These are phyloP conservation scores for Cantharis nigra DNA, from an alignment of 2,888 invertebrate genomes.

Conservation along the genomic window DNA sequence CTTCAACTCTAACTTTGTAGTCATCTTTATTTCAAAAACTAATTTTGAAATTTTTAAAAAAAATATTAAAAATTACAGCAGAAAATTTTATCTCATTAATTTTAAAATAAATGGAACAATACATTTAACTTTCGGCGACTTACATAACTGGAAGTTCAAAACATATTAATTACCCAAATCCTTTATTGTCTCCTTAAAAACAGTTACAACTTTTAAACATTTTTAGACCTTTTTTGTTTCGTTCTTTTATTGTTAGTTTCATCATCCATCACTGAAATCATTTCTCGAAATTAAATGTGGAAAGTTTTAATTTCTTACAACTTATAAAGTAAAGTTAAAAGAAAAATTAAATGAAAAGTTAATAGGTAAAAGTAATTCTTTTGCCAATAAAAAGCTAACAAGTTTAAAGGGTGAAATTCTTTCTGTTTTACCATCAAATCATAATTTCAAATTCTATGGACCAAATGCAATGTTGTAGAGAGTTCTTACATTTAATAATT, in stretches of 20 bases:
- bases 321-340: neutral
- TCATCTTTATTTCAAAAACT: too few relatives aligned
- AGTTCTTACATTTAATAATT: too few relatives aligned
- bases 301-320: neutral
- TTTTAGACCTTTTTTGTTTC: neutral
- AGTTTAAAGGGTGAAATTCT: neutral
- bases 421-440: neutral
- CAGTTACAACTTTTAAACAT: neutral
- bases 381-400: neutral
- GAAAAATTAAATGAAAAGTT: neutral
- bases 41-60: too few relatives aligned
- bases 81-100: neutral
- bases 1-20: neutral
- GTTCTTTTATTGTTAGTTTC: neutral
- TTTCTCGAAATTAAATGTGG: neutral
- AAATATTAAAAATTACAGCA: neutral
- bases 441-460: neutral
- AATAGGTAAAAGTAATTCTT: neutral
- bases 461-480: too few relatives aligned
- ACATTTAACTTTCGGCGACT: neutral
- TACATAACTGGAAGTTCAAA: neutral
- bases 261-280: neutral
- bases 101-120: neutral
- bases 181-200: neutral
- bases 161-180: neutral